Evolutionary conservation across 2,888 invertebrate species (phyloP), one percentile per base, ranked within the genome.

Genomic region (Drosophila subquinaria): DNA sequence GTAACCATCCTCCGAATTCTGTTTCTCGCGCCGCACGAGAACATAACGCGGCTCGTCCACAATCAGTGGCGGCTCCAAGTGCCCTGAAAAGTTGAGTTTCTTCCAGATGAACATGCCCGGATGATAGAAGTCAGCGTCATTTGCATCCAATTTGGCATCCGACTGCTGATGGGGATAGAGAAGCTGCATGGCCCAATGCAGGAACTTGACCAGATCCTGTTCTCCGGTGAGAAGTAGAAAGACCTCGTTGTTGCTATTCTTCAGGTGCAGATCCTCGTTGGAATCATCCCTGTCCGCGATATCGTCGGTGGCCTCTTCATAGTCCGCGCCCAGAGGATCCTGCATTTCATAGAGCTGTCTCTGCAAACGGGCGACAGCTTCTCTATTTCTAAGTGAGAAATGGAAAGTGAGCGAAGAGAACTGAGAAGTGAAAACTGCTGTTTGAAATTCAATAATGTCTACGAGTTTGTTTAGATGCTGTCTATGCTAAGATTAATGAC

Each of bases 1-100:
- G 43, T 81, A 77, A 40, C 79, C 77, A 53, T 88, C 81, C 30
- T 81, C 57, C 8, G 70, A 50, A 45, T 81, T 77, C 67, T 72
- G 76, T 17, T 74, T 48, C 47, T 92, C 90, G 13, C 91, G 79
- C 13, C 92, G 82, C 55, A 92, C 88, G 38, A 92, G 78, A 15
- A 93, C 74, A 69, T 92, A 93, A 38, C 75, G 88, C 1, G 93
- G 93, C 69, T 93, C 93, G 17, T 93, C 92, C 38, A 90, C 92
- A 62, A 90, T 82, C 35, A 92, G 63, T 13, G 91, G 92, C 8
- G 89, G 83, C 72, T 93, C 92, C 61, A 92, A 69, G 30, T 89
- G 88, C 36, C 93, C 93, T 8, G 92, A 92, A 36, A 91, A 79
- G 81, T 92, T 92, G 8, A 91, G 75, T 73, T 91, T 92, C 67